Conservation (phyloP, 2,888 invertebrate species). For the Stegophylla sp. region DNA sequence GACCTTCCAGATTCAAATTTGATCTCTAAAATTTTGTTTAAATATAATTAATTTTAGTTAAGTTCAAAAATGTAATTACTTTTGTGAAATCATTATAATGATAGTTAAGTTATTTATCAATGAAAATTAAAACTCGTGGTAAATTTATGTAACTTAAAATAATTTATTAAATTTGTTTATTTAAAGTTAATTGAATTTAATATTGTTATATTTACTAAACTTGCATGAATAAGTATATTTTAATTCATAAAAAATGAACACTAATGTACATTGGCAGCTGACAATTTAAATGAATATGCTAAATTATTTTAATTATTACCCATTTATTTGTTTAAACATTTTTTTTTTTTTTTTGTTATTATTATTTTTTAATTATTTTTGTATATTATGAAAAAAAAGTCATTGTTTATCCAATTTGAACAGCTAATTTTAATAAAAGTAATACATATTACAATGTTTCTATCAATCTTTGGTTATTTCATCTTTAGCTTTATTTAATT, state of each 20-base stretch:
- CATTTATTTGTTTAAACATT: constrained; percentile 25
- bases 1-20: constrained; percentile 43
- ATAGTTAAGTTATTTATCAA: neutral
- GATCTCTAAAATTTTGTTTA: constrained; percentile 50
- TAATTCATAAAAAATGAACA: constrained; percentile 18
- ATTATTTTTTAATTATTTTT: constrained; percentile 51
- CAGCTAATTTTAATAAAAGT: constrained; percentile 40
- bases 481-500: constrained; percentile 15
- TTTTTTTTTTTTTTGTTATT: constrained; percentile 47
- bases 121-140: neutral
- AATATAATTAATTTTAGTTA: constrained; percentile 38
- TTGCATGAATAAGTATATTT: constrained; percentile 14
- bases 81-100: constrained; percentile 1
- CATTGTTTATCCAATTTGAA: constrained; percentile 26
- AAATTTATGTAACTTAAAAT: constrained; percentile 9
- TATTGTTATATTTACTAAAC: constrained; percentile 37
- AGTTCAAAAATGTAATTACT: constrained; percentile 35
- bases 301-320: constrained; percentile 29
- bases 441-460: constrained; percentile 36
- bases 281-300: constrained; percentile 9
- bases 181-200: constrained; percentile 17
- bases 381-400: constrained; percentile 42
- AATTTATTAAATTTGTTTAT: constrained; percentile 16
- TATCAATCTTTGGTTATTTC: constrained; percentile 39
- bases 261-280: constrained; percentile 25